Base-by-base conservation (phyloP, 2,888 invertebrate species). In the Heteromyza rotundicornis region DNA sequence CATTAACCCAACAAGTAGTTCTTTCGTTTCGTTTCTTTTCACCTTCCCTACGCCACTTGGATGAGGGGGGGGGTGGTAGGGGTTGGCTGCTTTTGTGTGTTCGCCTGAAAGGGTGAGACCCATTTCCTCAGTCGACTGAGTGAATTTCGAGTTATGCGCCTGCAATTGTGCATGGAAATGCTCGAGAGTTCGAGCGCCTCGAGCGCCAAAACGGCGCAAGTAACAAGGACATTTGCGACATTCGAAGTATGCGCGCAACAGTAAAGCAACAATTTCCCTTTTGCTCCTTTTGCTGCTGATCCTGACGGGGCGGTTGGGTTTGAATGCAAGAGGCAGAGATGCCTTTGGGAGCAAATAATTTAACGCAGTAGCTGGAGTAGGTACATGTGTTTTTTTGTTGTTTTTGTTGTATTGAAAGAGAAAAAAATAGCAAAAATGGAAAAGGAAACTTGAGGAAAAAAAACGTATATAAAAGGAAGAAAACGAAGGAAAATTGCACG, bases 1-100 rank as follows among this genome's bases (percentile, higher is more conserved):
- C 72, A 71, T 71, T 71, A 71, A 71, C 66, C 71, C 71, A 72
- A 72, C 71, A 69, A 70, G 72, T 68, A 72, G 69, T 67, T 65
- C 67, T 36, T n/a, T n/a, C n/a, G n/a, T n/a, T n/a, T n/a, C n/a
- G n/a, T n/a, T n/a, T n/a, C n/a, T n/a, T n/a, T n/a, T n/a, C n/a
- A n/a, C n/a, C n/a, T n/a, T n/a, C n/a, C n/a, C n/a, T n/a, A n/a
- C n/a, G n/a, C n/a, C n/a, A n/a, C n/a, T n/a, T n/a, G n/a, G n/a
- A n/a, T n/a, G n/a, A n/a, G n/a, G n/a, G n/a, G n/a, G n/a, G n/a
- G n/a, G n/a, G n/a, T n/a, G n/a, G n/a, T n/a, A n/a, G n/a, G n/a
- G n/a, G n/a, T n/a, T n/a, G n/a, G n/a, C n/a, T n/a, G n/a, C n/a
- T n/a, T n/a, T n/a, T n/a, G n/a, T n/a, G n/a, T n/a, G n/a, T n/a